Evolutionary conservation across 2,113 vertebrate species (phyloP), one percentile per base, ranked within the genome.

Genomic region (Sphaerodactylus townsendi): DNA sequence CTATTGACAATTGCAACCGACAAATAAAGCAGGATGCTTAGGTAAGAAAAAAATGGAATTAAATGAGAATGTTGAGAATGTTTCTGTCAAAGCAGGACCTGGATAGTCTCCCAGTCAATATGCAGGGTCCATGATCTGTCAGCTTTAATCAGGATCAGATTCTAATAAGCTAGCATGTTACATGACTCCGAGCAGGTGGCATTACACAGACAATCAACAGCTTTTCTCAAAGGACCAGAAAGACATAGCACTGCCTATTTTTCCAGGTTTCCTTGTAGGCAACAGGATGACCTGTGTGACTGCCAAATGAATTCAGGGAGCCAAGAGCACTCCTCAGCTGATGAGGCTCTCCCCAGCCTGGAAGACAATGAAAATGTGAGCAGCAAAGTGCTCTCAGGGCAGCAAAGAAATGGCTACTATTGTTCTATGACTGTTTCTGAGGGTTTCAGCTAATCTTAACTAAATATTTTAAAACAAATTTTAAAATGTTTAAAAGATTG

Each of bases 201-300:
- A 81, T 77, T 1, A 21, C 48, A 37, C 1, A 79, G 48, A 10
- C 25, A n/a, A 44, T 23, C 8, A 1, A 14, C 44, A 1, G 19
- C 6, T 4, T 30, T 3, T 6, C 53, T 35, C 14, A 70, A 48
- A 78, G 78, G n/a, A 62, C 28, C 70, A 25, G 0, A 0, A 46
- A 59, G 23, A 10, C 64, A 74, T 33, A 7, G 59, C 62, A 76
- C 72, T 37, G 84, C 11, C 59, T 65, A 0, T 1, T 50, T 10
- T 25, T 59, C 15, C 2, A 46, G 1, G 10, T 46, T 86, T 56
- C 56, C 10, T 53, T 79, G 76, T n/a, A 62, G 35, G 50, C 3
- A 0, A 17, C n/a, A 81, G 13, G 5, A 15, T 0, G 0, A 33
- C 3, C 35, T 21, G 56, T 10, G 48, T 0, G 59, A 11, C 0